phyloP scores from a whole-genome alignment of 2,113 vertebrate species.

The Onychorhynchus coronatus region DNA sequence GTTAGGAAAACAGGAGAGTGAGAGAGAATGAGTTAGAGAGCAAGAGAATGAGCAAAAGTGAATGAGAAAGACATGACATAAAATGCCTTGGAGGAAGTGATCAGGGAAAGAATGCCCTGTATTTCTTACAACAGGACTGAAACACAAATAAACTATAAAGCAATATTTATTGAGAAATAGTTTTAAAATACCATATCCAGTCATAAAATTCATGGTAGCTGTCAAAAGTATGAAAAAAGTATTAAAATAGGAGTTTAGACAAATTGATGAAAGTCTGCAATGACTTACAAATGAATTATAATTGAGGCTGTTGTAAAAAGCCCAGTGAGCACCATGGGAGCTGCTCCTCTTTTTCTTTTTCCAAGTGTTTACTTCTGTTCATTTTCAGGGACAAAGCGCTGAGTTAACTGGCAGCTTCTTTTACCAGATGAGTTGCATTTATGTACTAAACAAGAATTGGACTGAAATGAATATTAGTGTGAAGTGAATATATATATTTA shows the following conservation, averaged over 20 bases:
- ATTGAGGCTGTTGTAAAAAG: background rate
- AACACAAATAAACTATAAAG: background rate
- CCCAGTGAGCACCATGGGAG: background rate
- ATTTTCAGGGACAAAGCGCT: background rate
- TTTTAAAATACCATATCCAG: background rate
- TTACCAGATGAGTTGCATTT: background rate
- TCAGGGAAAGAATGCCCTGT: background rate
- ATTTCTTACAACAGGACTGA: background rate
- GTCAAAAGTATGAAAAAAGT: background rate
- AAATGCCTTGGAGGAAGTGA: background rate
- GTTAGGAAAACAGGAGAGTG: background rate
- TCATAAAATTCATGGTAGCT: background rate
- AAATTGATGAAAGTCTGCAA: background rate
- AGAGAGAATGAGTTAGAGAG: background rate
- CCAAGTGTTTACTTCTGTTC: background rate
- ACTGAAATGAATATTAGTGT: background rate
- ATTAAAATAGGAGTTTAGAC: background rate
- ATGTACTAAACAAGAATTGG: background rate
- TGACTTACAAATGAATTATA: background rate
- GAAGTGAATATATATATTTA: background rate
- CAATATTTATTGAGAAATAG: background rate
- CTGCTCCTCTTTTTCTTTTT: background rate
- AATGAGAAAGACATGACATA: background rate
- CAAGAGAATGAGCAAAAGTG: background rate
- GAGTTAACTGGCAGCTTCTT: background rate